Conservation (phyloP, 2,113 vertebrate species). For the Fukomys damarensis region DNA sequence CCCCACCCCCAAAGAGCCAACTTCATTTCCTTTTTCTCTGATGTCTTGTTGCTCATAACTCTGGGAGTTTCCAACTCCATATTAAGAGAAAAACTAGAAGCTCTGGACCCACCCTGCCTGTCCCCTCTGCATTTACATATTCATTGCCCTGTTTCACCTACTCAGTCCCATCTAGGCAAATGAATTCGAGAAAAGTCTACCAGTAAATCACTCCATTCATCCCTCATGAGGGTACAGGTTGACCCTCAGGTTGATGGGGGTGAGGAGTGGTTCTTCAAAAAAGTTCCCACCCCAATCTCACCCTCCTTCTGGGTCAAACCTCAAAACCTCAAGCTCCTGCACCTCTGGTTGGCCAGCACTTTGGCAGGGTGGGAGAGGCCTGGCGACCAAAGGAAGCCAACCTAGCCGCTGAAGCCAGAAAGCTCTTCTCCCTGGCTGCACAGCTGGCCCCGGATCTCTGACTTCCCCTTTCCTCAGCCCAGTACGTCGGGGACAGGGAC, state of each 20-base stretch:
- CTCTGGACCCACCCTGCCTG: not conserved
- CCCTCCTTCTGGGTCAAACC: not conserved
- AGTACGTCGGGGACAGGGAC: not conserved
- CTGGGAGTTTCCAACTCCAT: not conserved
- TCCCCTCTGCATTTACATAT: not conserved
- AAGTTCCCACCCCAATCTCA: not conserved
- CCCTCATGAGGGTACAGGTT: not conserved
- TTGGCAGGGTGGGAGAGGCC: not conserved
- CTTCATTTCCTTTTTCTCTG: slow-evolving; percentile 42
- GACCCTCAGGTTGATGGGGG: not conserved
- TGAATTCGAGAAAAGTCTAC: slow-evolving; percentile 1
- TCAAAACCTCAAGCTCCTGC: slow-evolving; percentile 3
- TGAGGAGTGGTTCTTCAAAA: not conserved
- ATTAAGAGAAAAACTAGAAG: not conserved
- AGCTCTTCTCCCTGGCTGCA: not conserved
- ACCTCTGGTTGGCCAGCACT: not conserved
- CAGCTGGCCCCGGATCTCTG: not conserved
- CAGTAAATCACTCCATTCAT: not conserved
- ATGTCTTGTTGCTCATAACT: slow-evolving; percentile 9
- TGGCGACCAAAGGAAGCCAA: not conserved
- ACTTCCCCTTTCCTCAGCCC: not conserved
- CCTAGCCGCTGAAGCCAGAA: not conserved
- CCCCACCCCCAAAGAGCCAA: not conserved
- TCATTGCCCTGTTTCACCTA: not conserved
- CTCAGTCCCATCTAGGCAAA: not conserved